Evolutionary conservation across 2,888 invertebrate genomes (phyloP), one percentile per base, ranked within the genome.

Genomic region (Tenthredo distinguenda): DNA sequence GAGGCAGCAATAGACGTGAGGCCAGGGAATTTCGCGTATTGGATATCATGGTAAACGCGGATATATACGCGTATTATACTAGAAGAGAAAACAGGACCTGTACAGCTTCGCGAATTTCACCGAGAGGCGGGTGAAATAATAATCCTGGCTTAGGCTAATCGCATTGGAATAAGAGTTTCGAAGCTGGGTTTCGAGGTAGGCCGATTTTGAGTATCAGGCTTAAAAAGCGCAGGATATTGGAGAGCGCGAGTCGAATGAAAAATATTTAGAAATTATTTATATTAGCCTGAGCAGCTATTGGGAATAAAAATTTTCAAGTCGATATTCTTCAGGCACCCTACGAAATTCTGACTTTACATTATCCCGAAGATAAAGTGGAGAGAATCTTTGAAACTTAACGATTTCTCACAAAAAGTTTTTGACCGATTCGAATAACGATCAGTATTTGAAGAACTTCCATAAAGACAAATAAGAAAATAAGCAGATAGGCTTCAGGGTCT

Each of bases 131-230:
- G 34, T 18, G 31, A 68, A 68, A 68, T 68, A 34, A 68, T 68
- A 68, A 68, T 31, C 34, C 31, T 68, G 68, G 68, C 34, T 31
- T 34, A 68, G 68, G 68, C 68, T 68, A 68, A 68, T 68, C 68
- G 31, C 34, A 68, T 34, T 34, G 31, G 68, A 68, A 68, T 26
- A 31, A 68, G 18, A 68, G 68, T 68, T 68, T 34, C 12, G 15
- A 31, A 34, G 68, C 18, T 68, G 68, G 34, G 34, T 68, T 31
- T 34, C 18, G 1, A 18, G 68, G 34, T 62, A 62, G 21, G 1
- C 21, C 26, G 26, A 31, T 62, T 62, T 62, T 5, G 1, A 62
- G 26, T 21, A n/a, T 26, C 26, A 62, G 10, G 62, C 26, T 31
- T 62, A 31, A 62, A 62, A 62, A 62, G 26, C 26, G 26, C 21